These are phyloP conservation scores for Myotis daubentonii DNA, from an alignment of 2,797 vertebrate species.

Conservation along the genomic window DNA sequence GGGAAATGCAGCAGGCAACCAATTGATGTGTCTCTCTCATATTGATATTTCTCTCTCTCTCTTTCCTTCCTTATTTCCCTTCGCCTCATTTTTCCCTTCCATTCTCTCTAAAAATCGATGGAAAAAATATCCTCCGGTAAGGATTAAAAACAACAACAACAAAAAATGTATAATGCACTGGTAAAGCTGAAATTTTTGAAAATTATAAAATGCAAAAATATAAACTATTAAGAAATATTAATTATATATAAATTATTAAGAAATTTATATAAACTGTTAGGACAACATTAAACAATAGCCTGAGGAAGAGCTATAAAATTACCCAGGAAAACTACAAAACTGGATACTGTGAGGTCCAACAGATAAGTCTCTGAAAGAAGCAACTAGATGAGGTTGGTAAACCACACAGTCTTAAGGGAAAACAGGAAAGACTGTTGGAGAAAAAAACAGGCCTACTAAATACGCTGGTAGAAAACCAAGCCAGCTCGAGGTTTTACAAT, in stretches of 20 bases:
- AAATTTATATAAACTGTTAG: slow-evolving; percentile 16
- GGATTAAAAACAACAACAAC: too few species aligned
- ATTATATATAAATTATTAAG: background rate
- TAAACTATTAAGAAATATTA: slow-evolving; percentile 36
- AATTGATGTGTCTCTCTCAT: too few species aligned
- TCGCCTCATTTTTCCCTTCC: too few species aligned
- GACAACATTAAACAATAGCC: background rate
- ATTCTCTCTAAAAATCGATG: too few species aligned
- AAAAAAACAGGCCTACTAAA: background rate
- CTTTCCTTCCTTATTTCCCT: too few species aligned
- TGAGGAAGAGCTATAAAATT: background rate
- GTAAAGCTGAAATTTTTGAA: background rate
- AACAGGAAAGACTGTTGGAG: background rate
- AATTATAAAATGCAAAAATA: background rate
- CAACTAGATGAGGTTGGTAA: background rate
- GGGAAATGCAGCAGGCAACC: too few species aligned
- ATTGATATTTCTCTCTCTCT: too few species aligned
- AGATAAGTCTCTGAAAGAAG: background rate
- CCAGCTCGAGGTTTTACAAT: background rate
- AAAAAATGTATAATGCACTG: background rate
- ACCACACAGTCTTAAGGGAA: background rate
- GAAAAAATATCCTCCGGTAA: too few species aligned
- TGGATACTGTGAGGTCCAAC: background rate
- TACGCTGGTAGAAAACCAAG: background rate
- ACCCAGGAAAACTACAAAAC: background rate